phyloP scores from a whole-genome alignment of 2,797 vertebrate genomes.

The Neosalanx taihuensis region DNA sequence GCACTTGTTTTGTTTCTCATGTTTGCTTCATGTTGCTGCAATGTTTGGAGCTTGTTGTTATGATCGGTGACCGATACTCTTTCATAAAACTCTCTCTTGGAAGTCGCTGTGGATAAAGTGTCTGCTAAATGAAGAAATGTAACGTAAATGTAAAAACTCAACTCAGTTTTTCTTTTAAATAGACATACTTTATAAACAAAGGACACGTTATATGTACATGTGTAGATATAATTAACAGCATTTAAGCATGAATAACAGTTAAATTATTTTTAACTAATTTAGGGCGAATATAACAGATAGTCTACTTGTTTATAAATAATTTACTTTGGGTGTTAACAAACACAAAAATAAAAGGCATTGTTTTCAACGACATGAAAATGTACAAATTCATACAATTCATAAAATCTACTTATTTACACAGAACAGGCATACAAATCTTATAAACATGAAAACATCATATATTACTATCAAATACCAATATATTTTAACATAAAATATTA shows the following conservation, averaged over 20 bases:
- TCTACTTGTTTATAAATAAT: slow-evolving; percentile 70
- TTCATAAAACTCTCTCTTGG: no score
- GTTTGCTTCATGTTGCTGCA: no score
- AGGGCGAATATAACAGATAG: slow-evolving; percentile 15
- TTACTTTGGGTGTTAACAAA: slow-evolving; percentile 50
- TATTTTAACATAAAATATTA: slow-evolving; percentile 34
- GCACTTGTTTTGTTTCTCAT: no score
- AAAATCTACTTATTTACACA: slow-evolving; percentile 75
- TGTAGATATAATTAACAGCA: slow-evolving; percentile 32
- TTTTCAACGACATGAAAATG: slow-evolving; percentile 73
- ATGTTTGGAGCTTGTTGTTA: no score
- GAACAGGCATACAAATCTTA: slow-evolving; percentile 41
- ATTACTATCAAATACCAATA: slow-evolving; percentile 54
- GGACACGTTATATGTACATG: slow-evolving; percentile 10
- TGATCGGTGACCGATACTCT: no score
- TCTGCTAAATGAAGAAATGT: no score
- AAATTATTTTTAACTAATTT: slow-evolving; percentile 19
- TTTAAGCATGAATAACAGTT: slow-evolving; percentile 44
- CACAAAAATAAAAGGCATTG: slow-evolving; percentile 65
- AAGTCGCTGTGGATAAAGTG: no score
- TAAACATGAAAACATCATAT: slow-evolving; percentile 65
- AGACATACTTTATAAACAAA: slow-evolving; percentile 19
- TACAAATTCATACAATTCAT: slow-evolving; percentile 82
- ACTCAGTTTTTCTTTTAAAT: slow-evolving; percentile 10
- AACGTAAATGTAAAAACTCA: background rate